Evolutionary conservation across 1,140 invertebrate species (phyloP).

Genomic region (Drosophila miranda): DNA sequence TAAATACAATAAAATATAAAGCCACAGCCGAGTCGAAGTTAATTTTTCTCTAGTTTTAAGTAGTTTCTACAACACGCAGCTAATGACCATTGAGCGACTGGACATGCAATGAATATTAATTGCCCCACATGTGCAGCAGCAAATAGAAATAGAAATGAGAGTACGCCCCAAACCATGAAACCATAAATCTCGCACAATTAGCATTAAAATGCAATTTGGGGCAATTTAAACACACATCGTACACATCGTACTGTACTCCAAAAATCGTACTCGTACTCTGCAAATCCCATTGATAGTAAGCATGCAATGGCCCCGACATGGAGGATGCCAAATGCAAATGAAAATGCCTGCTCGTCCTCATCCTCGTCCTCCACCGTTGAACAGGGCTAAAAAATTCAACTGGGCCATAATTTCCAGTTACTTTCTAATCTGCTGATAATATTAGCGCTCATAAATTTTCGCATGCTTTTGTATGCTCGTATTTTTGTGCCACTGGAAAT

Average conservation of each 20-base stretch:
- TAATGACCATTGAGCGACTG: too few species aligned
- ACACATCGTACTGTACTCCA: conserved; percentile 22
- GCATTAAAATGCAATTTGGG: conserved; percentile 58
- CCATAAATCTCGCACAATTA: conserved; percentile 31
- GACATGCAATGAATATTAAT: too few species aligned
- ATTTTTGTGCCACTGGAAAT: conserved; percentile 52
- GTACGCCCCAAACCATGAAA: conserved; percentile 16
- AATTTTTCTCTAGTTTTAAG: too few species aligned
- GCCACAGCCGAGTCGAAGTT: too few species aligned
- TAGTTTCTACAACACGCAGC: too few species aligned
- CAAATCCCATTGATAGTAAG: conserved; percentile 48
- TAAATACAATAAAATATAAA: too few species aligned
- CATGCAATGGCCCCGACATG: conserved; percentile 48
- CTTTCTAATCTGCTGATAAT: conserved; percentile 68
- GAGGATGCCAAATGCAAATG: conserved; percentile 28
- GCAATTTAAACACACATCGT: conserved; percentile 43
- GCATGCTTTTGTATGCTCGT: conserved; percentile 60
- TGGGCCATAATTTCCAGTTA: conserved; percentile 59
- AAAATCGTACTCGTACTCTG: conserved; percentile 9
- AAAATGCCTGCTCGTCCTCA: neutral
- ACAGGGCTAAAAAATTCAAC: conserved; percentile 3
- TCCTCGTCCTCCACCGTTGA: neutral
- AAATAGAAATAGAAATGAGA: conserved; percentile 30
- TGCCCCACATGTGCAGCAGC: neutral
- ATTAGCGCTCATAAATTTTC: conserved; percentile 62